Evolutionary conservation across 2,888 invertebrate species (phyloP).

Genomic region (Scaptomyza caliginosa): DNA sequence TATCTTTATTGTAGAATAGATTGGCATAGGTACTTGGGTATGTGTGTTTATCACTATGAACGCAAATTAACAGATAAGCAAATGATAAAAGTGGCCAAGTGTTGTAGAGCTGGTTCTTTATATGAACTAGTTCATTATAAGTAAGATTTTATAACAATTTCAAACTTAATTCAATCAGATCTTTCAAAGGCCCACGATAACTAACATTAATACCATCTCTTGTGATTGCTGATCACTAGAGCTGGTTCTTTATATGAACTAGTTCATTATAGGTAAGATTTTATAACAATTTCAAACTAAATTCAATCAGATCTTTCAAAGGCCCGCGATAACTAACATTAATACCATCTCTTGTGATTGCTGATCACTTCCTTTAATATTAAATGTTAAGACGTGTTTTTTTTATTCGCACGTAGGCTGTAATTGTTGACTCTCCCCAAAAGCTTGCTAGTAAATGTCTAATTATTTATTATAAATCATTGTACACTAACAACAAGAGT

Average conservation of each 20-base stretch:
- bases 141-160: too few relatives aligned
- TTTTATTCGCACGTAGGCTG: conserved; percentile 54
- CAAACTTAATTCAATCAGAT: too few relatives aligned
- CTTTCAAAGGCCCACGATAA: conserved; percentile 9
- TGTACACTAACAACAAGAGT: conserved; percentile 38
- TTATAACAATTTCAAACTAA: too few relatives aligned
- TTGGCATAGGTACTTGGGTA: neutral
- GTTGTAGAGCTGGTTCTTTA: conserved; percentile 8
- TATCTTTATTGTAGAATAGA: conserved; percentile 7
- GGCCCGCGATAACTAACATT: neutral
- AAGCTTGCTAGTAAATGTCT: conserved; percentile 29
- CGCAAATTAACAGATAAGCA: conserved; percentile 17
- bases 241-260: conserved; percentile 9
- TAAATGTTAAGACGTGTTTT: conserved; percentile 43
- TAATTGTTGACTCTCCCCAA: conserved; percentile 44
- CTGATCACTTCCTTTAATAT: conserved; percentile 31
- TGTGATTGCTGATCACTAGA: conserved; percentile 6
- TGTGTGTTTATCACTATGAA: neutral
- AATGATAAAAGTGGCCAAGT: conserved; percentile 6
- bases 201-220: neutral
- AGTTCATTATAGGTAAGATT: neutral
- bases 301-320: too few relatives aligned
- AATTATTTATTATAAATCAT: conserved; percentile 49
- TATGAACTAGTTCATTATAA: neutral
- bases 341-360: conserved; percentile 3